Evolutionary conservation across 2,888 invertebrate genomes (phyloP).

Genomic region (Orthonychiurus folsomi): DNA sequence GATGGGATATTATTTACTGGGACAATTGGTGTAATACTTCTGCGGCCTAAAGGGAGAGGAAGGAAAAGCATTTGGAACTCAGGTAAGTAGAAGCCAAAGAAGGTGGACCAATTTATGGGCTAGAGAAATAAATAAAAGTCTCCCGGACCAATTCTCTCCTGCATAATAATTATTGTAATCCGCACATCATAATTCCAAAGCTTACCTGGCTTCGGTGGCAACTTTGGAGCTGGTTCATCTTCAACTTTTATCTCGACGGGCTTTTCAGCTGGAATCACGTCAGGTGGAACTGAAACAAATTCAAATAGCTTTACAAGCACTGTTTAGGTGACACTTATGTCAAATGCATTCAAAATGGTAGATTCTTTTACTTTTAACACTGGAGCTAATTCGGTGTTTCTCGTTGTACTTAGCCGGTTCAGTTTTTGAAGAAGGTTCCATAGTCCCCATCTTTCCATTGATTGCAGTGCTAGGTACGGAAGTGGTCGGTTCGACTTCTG

Average conservation of each 20-base stretch:
- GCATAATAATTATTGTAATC: not conserved
- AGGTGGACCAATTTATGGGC: not conserved
- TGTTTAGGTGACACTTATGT: not conserved
- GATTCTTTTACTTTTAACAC: not conserved
- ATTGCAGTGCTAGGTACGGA: not conserved
- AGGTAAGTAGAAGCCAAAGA: not conserved
- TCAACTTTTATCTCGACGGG: conserved; percentile 19
- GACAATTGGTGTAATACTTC: too few species aligned
- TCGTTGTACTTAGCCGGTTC: conserved; percentile 7
- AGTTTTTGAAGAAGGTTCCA: not conserved
- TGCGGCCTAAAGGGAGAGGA: not conserved
- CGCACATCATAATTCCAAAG: conserved; percentile 5
- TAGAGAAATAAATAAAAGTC: too few species aligned
- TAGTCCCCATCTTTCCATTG: conserved; percentile 1
- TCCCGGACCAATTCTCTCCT: too few species aligned
- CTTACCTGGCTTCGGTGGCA: conserved; percentile 70
- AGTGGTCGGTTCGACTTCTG: conserved; percentile 43
- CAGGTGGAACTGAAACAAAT: conserved; percentile 16
- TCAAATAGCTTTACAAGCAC: not conserved
- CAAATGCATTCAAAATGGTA: not conserved
- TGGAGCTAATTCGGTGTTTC: too few species aligned
- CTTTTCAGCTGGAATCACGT: conserved; percentile 22
- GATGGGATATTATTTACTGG: too few species aligned
- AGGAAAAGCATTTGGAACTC: not conserved
- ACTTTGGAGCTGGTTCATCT: conserved; percentile 51